Conservation (phyloP, 2,797 vertebrate genomes). For the Notolepis coatsorum region DNA sequence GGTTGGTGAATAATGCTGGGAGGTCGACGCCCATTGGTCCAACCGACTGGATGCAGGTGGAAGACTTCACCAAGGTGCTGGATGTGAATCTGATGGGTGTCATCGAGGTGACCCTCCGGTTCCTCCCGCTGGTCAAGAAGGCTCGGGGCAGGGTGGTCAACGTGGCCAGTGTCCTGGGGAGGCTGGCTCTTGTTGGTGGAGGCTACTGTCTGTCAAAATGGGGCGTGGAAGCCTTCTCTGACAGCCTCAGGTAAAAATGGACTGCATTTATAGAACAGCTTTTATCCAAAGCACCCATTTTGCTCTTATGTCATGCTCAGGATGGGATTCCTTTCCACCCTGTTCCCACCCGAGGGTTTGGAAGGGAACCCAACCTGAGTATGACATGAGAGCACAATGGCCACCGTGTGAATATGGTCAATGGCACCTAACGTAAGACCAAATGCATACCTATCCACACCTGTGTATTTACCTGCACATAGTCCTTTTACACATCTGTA, state of each 20-base stretch:
- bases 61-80: conserved; percentile 85
- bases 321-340: too few species aligned
- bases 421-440: too few species aligned
- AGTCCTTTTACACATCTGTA: too few species aligned
- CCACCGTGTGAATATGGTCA: too few species aligned
- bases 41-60: conserved; percentile 86
- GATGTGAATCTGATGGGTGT: conserved; percentile 90
- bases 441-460: too few species aligned
- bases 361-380: too few species aligned
- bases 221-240: conserved; percentile 90
- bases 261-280: too few species aligned
- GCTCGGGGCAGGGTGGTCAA: conserved; percentile 87
- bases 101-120: conserved; percentile 85
- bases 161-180: conserved; percentile 86
- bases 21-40: conserved; percentile 81
- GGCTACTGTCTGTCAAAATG: conserved; percentile 88
- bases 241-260: conserved; percentile 92
- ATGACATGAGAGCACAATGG: too few species aligned
- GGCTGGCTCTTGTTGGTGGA: conserved; percentile 82
- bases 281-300: too few species aligned
- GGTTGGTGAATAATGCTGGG: conserved; percentile 91
- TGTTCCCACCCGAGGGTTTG: too few species aligned
- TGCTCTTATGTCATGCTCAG: too few species aligned
- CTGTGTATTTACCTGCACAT: too few species aligned
- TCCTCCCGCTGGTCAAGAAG: conserved; percentile 88